Evolutionary conservation across 2,113 vertebrate species (phyloP), one percentile per base, ranked within the genome.

Genomic region (Salvelinus sp.): DNA sequence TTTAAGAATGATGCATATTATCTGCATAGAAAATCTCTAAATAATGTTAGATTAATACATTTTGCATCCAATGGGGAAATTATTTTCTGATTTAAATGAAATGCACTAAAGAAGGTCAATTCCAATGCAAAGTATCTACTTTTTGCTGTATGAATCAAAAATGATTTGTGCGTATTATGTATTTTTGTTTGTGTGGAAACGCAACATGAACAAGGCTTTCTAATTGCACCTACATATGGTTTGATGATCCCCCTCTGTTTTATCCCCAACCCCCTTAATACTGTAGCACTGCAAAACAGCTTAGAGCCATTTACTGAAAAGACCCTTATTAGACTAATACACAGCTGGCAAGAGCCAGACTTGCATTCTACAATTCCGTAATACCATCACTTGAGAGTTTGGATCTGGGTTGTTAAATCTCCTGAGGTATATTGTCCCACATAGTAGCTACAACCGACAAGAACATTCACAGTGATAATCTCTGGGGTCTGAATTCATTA

Each of bases 311-410:
- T 62, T 2, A 62, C 58, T 62, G n/a, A 62, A 22, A 22, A 16
- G 1, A 22, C 58, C 58, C n/a, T 62, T 7, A 62, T 44, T 44
- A 57, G 5, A 57, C 54, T 4, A 57, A 57, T 20, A 57, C 54
- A 20, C 54, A 57, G 54, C 54, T 57, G 54, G 54, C 18, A 14
- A 57, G 54, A 57, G 54, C 13, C 58, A n/a, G n/a, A 22, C 18
- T 22, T 62, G 58, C 58, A 22, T 62, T 16, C 57, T 38, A 38
- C 60, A 58, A 73, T 38, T 73, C 30, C n/a, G 23, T 63, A 73
- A 73, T 44, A 68, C 28, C 66, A 10, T 22, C 58, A 62, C n/a
- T 62, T n/a, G 58, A 62, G 58, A 62, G 20, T 62, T 62, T 44
- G 9, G 66, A 66, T 33, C n/a, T n/a, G 18, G 66, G 18, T 68